Evolutionary conservation across 2,797 vertebrate species (phyloP).

Genomic region (Sitta carolinensis): DNA sequence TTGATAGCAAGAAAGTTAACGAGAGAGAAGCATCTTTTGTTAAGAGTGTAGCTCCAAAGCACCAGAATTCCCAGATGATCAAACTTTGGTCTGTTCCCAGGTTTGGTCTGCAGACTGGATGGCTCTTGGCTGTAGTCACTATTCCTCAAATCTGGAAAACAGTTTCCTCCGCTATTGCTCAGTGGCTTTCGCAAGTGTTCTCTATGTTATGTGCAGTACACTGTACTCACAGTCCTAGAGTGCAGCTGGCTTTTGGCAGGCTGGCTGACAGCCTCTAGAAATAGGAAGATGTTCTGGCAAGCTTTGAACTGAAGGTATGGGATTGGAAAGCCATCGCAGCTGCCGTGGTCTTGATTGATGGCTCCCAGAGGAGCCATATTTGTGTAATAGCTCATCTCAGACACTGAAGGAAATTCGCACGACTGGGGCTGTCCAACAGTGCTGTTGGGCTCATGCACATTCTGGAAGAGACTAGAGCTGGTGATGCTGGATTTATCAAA

Average conservation of each 20-base stretch:
- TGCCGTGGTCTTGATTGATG: constrained; percentile 17
- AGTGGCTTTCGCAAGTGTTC: background rate
- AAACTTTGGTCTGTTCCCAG: background rate
- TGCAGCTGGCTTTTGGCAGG: constrained; percentile 51
- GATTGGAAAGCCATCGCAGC: constrained; percentile 40
- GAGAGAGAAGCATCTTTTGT: constrained; percentile 6
- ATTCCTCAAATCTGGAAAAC: background rate
- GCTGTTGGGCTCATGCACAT: background rate
- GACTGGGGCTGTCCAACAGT: background rate
- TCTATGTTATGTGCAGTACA: background rate
- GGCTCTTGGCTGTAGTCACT: background rate
- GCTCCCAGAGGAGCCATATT: constrained; percentile 42
- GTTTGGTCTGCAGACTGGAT: background rate
- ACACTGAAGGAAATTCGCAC: background rate
- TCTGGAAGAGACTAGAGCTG: background rate
- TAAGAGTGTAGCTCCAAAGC: background rate
- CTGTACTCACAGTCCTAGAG: background rate
- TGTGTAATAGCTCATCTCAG: constrained; percentile 45
- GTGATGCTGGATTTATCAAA: background rate
- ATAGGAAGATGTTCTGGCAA: constrained; percentile 63
- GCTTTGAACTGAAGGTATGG: constrained; percentile 57
- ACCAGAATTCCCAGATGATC: background rate
- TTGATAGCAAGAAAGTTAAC: background rate
- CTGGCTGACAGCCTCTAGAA: constrained; percentile 32
- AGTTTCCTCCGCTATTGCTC: background rate